A percentile compares a stretch with the other conserved stretches of the same genome.
These are phyloP conservation scores for Rhabdomys pumilio DNA, from an alignment of 2,797 vertebrate species.

Conservation along the genomic window DNA sequence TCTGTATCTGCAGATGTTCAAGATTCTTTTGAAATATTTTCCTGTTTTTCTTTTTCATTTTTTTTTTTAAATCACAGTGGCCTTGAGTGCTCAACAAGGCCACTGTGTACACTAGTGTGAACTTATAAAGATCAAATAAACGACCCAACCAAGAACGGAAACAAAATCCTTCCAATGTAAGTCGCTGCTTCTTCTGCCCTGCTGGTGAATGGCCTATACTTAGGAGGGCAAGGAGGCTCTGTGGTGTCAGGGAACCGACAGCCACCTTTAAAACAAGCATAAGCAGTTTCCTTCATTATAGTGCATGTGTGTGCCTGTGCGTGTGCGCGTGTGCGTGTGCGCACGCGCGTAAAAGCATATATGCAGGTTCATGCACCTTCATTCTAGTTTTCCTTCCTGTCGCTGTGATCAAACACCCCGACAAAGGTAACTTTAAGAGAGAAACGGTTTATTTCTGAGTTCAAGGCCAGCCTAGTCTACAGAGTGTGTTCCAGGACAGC, in stretches of 20 bases:
- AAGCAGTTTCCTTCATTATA: background rate
- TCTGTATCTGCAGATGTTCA: background rate
- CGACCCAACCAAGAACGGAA: background rate
- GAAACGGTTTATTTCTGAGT: background rate
- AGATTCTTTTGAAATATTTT: slow-evolving; percentile 1
- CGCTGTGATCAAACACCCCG: background rate
- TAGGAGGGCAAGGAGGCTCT: background rate
- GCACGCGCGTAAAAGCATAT: background rate
- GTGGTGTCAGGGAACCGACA: background rate
- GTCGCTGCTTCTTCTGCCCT: background rate
- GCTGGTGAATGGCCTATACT: background rate
- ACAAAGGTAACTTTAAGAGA: background rate
- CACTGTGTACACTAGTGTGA: background rate
- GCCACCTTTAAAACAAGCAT: background rate
- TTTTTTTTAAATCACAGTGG: background rate
- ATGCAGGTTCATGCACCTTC: background rate
- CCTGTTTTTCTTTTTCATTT: background rate
- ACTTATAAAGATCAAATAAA: background rate
- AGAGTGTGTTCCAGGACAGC: too few species aligned
- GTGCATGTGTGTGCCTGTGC: background rate
- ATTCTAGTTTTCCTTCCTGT: background rate
- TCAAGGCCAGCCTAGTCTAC: too few species aligned
- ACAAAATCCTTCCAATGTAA: background rate
- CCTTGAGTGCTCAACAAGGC: background rate
- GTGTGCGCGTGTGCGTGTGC: background rate